Evolutionary conservation across 2,113 vertebrate genomes (phyloP), one percentile per base, ranked within the genome.

Genomic region (Xiphias gladius): DNA sequence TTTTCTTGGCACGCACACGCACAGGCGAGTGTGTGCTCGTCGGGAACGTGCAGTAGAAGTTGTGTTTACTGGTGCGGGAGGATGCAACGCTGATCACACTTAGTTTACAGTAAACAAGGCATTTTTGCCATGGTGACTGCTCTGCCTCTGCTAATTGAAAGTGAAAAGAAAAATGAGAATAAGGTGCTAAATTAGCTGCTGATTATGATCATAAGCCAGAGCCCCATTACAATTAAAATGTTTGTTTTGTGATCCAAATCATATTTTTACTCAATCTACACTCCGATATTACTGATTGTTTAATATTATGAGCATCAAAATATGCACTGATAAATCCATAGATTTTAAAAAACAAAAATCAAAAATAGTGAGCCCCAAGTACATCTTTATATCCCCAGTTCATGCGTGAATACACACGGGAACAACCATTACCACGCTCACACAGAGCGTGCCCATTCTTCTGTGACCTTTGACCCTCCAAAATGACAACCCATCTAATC

Each of bases 391-490:
- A 10, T 46, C 43, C 35, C 43, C 41, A 66, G 35, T 13, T 13
- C n/a, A 32, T 7, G 10, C 5, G 22, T 39, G 32, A 73, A 73
- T 0, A 58, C 57, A 37, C 63, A 68, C 63, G 32, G 19, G 14
- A 48, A n/a, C 46, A 17, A 22, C 39, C 59, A 9, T 55, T 30
- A 57, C 71, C 84, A 52, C 72, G 2, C 66, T 62, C 52, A 58
- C 58, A 48, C 1, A 2, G 12, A 69, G 70, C 46, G 8, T 4
- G 14, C 32, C 71, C 43, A 48, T 73, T 83, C 74, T 39, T 55
- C 77, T 55, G 74, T 66, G 79, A 89, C 89, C 77, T 77, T 50
- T 83, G 76, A 88, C 80, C 88, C 74, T 41, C 37, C 57, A 59
- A 57, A 35, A 67, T 65, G 76, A 74, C 85, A 75, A 30, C 83